Percentiles rank a stretch among this genome's conserved stretches.
Evolutionary conservation across 1,140 invertebrate species (phyloP).

Genomic region (Cyphomyrmex costatus): DNA sequence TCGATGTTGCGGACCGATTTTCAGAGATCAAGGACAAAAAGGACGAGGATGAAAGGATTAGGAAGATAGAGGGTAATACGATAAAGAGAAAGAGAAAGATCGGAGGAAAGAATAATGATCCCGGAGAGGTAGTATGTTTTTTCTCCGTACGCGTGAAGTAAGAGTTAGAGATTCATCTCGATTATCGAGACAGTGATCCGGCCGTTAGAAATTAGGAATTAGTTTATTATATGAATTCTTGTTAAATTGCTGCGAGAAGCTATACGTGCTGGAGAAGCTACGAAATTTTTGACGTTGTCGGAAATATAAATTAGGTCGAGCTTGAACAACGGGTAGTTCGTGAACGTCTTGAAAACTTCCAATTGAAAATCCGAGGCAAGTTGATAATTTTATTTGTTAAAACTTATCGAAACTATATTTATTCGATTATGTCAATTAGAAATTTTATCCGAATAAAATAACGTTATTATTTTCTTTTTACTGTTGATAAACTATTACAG

Average conservation of each 20-base stretch:
- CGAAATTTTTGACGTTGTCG: slow-evolving; percentile 44
- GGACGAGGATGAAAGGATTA: slow-evolving; percentile 31
- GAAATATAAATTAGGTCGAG: slow-evolving; percentile 48
- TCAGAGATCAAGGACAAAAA: slow-evolving; percentile 53
- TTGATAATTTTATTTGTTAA: neutral
- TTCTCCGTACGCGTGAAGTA: slow-evolving; percentile 47
- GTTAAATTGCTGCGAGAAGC: slow-evolving; percentile 74
- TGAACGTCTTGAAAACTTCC: slow-evolving; percentile 9
- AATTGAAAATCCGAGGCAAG: neutral
- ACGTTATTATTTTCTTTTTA: neutral
- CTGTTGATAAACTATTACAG: neutral
- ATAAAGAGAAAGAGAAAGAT: slow-evolving; percentile 54
- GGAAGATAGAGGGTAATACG: slow-evolving; percentile 43
- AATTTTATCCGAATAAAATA: neutral
- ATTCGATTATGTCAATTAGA: neutral
- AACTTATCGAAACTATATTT: neutral
- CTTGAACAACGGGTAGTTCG: slow-evolving; percentile 41
- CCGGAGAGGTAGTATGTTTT: slow-evolving; percentile 59
- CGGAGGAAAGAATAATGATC: slow-evolving; percentile 54
- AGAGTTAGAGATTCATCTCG: slow-evolving; percentile 70
- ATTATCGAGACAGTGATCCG: slow-evolving; percentile 83
- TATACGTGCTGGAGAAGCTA: slow-evolving; percentile 43
- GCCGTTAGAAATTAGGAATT: slow-evolving; percentile 84
- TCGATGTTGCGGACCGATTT: slow-evolving; percentile 53
- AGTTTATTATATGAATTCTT: slow-evolving; percentile 79